Conservation (phyloP, 1,140 invertebrate genomes). For the Subanguina moxae region DNA sequence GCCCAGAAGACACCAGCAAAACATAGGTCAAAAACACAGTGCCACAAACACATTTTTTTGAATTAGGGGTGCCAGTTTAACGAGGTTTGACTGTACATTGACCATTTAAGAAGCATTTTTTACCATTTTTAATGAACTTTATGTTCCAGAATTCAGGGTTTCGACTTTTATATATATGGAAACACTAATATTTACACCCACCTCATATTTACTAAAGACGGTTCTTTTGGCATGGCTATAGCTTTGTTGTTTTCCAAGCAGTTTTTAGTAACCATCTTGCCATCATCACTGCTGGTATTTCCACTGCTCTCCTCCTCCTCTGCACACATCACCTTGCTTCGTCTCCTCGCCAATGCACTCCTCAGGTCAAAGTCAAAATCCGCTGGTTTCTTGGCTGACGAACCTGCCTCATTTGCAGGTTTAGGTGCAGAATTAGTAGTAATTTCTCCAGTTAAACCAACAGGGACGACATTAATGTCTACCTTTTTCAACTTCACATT, state of each 20-base stretch:
- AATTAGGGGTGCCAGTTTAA: no score
- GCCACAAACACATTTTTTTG: no score
- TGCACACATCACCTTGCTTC: slow-evolving; percentile 48
- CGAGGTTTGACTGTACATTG: no score
- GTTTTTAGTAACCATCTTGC: background rate
- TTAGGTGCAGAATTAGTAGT: background rate
- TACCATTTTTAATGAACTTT: no score
- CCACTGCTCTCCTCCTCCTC: slow-evolving; percentile 47
- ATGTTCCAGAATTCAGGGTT: no score
- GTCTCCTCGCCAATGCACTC: slow-evolving; percentile 54
- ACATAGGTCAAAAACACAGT: no score
- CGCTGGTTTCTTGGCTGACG: slow-evolving; percentile 2
- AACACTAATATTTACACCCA: no score
- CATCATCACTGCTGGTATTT: background rate
- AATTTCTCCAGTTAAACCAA: slow-evolving; percentile 13
- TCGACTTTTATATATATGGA: no score
- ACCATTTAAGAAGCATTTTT: no score
- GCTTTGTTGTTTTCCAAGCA: background rate
- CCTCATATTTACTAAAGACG: no score
- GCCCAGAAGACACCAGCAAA: no score
- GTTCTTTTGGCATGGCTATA: no score
- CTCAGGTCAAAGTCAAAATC: slow-evolving; percentile 56
- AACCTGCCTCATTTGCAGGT: slow-evolving; percentile 4
- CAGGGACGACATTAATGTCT: background rate
- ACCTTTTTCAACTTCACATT: slow-evolving; percentile 49